Percentiles rank a stretch among this genome's conserved stretches.
These are phyloP conservation scores for Acanthaster planci DNA, from an alignment of 35 echinoderm and acorn worm genomes.

Conservation along the genomic window DNA sequence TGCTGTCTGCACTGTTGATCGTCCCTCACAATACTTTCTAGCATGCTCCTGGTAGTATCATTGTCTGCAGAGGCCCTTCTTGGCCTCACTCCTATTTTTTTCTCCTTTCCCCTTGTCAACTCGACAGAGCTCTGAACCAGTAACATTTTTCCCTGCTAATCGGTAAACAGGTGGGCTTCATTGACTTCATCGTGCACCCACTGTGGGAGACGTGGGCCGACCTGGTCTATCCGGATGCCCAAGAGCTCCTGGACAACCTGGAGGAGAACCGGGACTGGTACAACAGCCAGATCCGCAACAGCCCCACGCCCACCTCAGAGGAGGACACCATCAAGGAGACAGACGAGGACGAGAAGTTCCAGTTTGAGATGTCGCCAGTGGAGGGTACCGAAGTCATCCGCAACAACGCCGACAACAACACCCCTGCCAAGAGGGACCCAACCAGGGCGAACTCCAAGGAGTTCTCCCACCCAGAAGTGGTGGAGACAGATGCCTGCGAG, in stretches of 20 bases:
- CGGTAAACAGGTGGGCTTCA: conserved; percentile 83
- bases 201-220: conserved; percentile 99
- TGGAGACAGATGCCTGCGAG: conserved; percentile 16
- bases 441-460: neutral
- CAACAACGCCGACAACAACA: neutral
- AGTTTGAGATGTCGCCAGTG: conserved; percentile 73
- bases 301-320: conserved; percentile 62
- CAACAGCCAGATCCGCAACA: conserved; percentile 79
- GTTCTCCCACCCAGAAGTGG: conserved; percentile 8
- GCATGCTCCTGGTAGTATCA: no score
- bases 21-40: no score
- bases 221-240: conserved; percentile 92
- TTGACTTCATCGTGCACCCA: conserved; percentile 95
- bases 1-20: no score
- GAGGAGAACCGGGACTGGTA: conserved; percentile 95
- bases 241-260: conserved; percentile 84
- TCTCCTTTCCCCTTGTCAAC: no score
- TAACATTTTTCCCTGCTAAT: neutral
- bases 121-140: no score
- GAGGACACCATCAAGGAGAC: conserved; percentile 23
- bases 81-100: no score
- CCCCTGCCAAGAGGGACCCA: neutral
- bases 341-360: conserved; percentile 52
- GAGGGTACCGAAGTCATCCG: conserved; percentile 43
- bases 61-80: no score